Evolutionary conservation across 2,113 vertebrate species (phyloP), one percentile per base, ranked within the genome.

Genomic region (Lophius piscatorius): DNA sequence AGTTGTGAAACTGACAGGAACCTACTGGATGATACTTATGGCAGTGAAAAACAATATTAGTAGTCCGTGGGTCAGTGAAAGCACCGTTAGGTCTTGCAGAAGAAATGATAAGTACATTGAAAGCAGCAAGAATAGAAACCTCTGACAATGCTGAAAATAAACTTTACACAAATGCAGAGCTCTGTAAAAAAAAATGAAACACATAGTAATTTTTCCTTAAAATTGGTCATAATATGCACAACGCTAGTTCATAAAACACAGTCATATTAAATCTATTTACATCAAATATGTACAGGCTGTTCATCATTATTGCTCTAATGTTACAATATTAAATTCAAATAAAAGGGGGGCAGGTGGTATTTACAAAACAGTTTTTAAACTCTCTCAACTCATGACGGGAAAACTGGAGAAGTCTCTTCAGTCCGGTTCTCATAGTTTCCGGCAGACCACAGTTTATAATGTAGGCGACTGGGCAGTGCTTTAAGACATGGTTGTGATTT

Each of bases 201-300:
- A 78, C 66, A 60, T 50, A 54, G 49, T 17, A 75, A 50, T 60
- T 69, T 36, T 9, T 60, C 49, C 47, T 63, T 48, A 69, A 83
- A 85, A 61, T 57, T 22, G 29, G 24, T 77, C 38, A 45, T 39
- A 16, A 73, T 28, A 61, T 73, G 31, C 59, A 57, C 39, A 42
- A 56, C 10, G 20, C 11, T 51, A 63, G 40, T 47, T 74, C 33
- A 87, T 54, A 83, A 75, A 83, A 77, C 84, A 83, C 65, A 82
- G 56, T 82, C 55, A 83, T 89, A 81, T 85, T 86, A 84, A 83
- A 83, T 84, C 58, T 92, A 92, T 92, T 80, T 91, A 92, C 89
- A 92, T 36, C 60, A 74, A 22, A 41, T 80, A 82, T 48, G 14
- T 86, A 92, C 90, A 92, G 12, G 14, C 21, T 29, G 57, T 42